Percentiles rank a stretch among this genome's conserved stretches.
Evolutionary conservation across 2,888 invertebrate genomes (phyloP).

Genomic region (Pardosa pseudoannulata): DNA sequence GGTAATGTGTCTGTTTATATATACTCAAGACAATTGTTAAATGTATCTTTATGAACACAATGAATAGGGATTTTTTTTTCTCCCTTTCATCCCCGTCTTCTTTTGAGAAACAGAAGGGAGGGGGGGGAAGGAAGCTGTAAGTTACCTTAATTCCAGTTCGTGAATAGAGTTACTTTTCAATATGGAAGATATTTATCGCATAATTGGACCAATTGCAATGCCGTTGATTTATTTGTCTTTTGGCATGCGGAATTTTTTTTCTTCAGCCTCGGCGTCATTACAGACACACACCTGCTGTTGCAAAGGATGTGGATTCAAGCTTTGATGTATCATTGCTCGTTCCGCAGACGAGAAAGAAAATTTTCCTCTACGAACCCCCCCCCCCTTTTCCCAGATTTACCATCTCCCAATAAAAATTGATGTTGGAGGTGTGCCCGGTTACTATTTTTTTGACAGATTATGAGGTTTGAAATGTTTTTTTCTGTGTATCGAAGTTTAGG

Average conservation of each 20-base stretch:
- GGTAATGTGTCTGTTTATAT: neutral
- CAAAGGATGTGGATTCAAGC: neutral
- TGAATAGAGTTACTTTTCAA: slow-evolving; percentile 11
- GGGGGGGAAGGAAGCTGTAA: no score
- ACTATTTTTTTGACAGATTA: neutral
- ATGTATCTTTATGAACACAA: neutral
- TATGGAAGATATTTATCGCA: neutral
- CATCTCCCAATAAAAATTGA: neutral
- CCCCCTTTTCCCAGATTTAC: no score
- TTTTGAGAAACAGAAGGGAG: neutral
- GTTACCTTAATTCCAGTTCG: neutral
- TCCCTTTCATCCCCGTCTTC: no score
- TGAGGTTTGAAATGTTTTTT: neutral
- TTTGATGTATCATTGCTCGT: neutral
- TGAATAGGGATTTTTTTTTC: neutral
- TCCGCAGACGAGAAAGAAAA: neutral
- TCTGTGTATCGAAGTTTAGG: neutral
- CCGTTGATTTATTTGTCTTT: slow-evolving; percentile 1
- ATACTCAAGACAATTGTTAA: neutral
- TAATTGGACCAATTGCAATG: neutral
- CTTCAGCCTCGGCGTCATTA: neutral
- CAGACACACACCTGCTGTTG: neutral
- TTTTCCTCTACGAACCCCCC: no score
- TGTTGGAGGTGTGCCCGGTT: neutral
- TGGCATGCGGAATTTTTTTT: neutral